phyloP scores from a whole-genome alignment of 1,140 invertebrate genomes.

The Cotesia typhae region DNA sequence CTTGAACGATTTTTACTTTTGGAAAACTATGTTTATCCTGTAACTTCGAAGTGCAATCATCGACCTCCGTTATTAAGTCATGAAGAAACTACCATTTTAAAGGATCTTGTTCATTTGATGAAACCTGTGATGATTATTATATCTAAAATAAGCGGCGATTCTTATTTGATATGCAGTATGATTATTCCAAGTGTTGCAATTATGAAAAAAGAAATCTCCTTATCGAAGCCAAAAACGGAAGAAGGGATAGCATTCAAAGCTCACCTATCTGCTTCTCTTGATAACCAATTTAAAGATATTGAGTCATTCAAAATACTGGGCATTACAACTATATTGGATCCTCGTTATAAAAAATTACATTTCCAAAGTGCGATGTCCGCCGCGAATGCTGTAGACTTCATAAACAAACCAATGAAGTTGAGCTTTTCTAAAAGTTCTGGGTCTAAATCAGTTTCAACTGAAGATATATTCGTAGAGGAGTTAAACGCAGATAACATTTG shows the following conservation, averaged over 20 bases:
- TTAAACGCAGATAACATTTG: conserved; percentile 5
- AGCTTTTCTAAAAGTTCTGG: conserved; percentile 1
- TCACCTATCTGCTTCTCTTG: conserved; percentile 42
- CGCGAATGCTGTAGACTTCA: background rate
- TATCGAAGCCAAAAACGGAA: conserved; percentile 40
- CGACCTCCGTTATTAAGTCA: conserved; percentile 51
- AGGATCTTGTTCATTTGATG: conserved; percentile 49
- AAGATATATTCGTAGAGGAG: background rate
- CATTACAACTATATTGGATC: conserved; percentile 54
- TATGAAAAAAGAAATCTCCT: conserved; percentile 49
- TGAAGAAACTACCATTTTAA: conserved; percentile 48
- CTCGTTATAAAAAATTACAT: conserved; percentile 54
- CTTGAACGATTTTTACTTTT: conserved; percentile 47
- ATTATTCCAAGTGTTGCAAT: conserved; percentile 59
- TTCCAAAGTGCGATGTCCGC: conserved; percentile 35
- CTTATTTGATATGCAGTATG: conserved; percentile 58
- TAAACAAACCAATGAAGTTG: conserved; percentile 3
- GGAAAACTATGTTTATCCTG: conserved; percentile 48
- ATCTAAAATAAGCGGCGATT: conserved; percentile 58
- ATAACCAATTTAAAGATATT: conserved; percentile 48
- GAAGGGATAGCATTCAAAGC: conserved; percentile 41
- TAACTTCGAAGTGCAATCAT: conserved; percentile 48
- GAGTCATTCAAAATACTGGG: conserved; percentile 45
- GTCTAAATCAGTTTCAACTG: conserved; percentile 42
- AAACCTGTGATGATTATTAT: conserved; percentile 57